phyloP scores from a whole-genome alignment of 2,113 vertebrate genomes.

The Pomatostomus ruficeps region DNA sequence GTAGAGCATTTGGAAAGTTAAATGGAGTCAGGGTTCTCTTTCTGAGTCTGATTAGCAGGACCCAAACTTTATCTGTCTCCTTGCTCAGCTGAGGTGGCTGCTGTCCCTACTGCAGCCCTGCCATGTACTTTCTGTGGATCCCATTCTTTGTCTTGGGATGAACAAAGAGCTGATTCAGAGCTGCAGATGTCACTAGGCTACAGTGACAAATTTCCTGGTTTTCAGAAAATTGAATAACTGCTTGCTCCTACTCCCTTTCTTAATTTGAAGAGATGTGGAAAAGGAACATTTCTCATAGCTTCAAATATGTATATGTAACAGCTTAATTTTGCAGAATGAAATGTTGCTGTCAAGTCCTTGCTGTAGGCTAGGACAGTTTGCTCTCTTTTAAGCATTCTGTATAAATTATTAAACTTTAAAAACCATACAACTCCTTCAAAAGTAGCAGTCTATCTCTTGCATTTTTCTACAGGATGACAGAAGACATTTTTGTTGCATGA shows the following conservation, averaged over 20 bases:
- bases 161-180: not conserved
- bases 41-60: not conserved
- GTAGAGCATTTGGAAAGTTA: not conserved
- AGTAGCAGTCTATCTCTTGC: not conserved
- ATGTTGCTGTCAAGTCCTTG: slow-evolving; percentile 14
- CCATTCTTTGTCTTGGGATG: not conserved
- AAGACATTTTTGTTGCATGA: not conserved
- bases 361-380: slow-evolving; percentile 11
- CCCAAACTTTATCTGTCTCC: not conserved
- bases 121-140: not conserved
- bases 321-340: slow-evolving; percentile 21
- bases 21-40: not conserved
- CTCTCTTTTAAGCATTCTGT: not conserved
- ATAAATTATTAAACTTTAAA: slow-evolving; percentile 38
- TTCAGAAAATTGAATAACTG: not conserved
- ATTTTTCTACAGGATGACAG: not conserved
- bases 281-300: not conserved
- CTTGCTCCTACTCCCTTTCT: not conserved
- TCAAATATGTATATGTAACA: not conserved
- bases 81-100: not conserved
- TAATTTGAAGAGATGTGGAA: not conserved
- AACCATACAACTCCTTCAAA: not conserved
- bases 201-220: not conserved
- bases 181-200: not conserved
- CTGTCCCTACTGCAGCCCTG: not conserved